phyloP scores from a whole-genome alignment of 2,113 vertebrate species.

The Pan troglodytes region NHGRI_mPanTro3-v2.1_pri NC_086015.1:42266001-42266500 shows the following conservation, averaged over 20 bases:
- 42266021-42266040: neutral
- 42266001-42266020: neutral
- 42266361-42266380: neutral
- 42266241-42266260: neutral
- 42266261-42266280: neutral
- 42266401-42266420: no score
- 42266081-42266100: neutral
- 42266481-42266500: neutral
- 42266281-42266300: neutral
- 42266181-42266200: neutral
- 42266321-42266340: neutral
- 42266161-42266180: neutral
- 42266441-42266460: neutral
- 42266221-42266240: neutral
- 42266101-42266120: neutral
- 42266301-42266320: neutral
- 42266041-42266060: neutral
- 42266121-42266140: neutral
- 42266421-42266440: no score
- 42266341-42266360: neutral
- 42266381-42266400: neutral
- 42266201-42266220: neutral
- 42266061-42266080: neutral
- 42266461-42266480: neutral
- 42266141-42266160: neutral